Conservation (phyloP, 2,888 invertebrate species). For the Microctonus hyperodae region DNA sequence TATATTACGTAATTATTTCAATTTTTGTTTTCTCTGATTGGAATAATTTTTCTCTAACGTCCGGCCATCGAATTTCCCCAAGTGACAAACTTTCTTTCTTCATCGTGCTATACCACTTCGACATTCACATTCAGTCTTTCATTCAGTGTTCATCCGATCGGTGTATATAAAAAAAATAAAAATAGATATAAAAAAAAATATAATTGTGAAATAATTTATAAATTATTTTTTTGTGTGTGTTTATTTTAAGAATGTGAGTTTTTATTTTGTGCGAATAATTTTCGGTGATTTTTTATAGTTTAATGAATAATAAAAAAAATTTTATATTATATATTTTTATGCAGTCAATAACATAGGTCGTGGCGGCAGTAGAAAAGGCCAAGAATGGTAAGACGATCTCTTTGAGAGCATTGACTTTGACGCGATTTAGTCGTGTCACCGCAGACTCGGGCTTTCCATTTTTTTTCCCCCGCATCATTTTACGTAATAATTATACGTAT, state of each 20-base stretch:
- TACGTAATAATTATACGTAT: not conserved
- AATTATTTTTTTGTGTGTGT: no score
- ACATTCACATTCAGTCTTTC: constrained; percentile 9
- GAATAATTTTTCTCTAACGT: constrained; percentile 5
- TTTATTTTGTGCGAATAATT: not conserved
- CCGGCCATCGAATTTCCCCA: constrained; percentile 44
- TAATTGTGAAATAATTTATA: no score
- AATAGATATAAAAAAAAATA: not conserved
- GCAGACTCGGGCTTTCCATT: constrained; percentile 10
- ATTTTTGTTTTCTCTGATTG: constrained; percentile 9
- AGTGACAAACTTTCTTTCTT: constrained; percentile 45
- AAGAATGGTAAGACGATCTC: not conserved
- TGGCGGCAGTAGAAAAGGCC: not conserved
- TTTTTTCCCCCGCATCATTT: not conserved
- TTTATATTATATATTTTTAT: not conserved
- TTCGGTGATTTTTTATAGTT: not conserved
- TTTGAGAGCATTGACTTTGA: constrained; percentile 20
- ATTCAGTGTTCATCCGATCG: not conserved
- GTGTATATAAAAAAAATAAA: not conserved
- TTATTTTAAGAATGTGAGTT: not conserved
- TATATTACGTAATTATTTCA: not conserved
- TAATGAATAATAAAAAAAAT: not conserved
- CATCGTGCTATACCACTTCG: constrained; percentile 5
- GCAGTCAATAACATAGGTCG: not conserved
- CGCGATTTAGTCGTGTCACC: not conserved